Base-by-base conservation (phyloP, 2,888 invertebrate species). In the Lepidocyrtoides sp. region DNA sequence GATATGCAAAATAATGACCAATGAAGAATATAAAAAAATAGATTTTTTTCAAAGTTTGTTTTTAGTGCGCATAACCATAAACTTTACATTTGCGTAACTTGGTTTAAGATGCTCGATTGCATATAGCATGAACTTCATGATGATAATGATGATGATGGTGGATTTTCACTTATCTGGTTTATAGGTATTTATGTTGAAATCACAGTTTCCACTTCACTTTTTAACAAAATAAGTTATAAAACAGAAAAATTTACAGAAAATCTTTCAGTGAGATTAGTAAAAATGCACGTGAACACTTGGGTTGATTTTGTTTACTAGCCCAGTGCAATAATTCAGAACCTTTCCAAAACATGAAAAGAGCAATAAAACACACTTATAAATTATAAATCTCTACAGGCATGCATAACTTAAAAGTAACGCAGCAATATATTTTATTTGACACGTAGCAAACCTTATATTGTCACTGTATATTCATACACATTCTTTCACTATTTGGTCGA, bases 291-390 rank as follows among this genome's bases (percentile, higher is more conserved):
- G 36, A 36, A 36, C n/a, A n/a, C n/a, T n/a, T n/a, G n/a, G 36
- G 2, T 36, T 36, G 36, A 36, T 7, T 4, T 36, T 36, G 36
- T 2, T 7, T 51, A 4, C 2, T n/a, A n/a, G 51, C n/a, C 2
- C 1, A 14, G 44, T 48, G 12, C 44, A 51, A 51, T 51, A n/a
- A 51, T 4, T 51, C 60, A 66, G n/a, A 8, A 32, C 29, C 12
- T 32, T 32, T 29, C 32, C 66, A 66, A 66, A 57, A 66, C 29
- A 32, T 66, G 66, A 32, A 26, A 66, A 66, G 26, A 66, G 32
- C n/a, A 14, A 66, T 66, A 66, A 29, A 66, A 66, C 2, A 36
- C 36, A 36, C 36, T 7, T 4, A 36, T 36, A 36, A 36, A 36
- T 36, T 36, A 36, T 36, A 36, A 36, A 36, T 36, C 7, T 36